These are phyloP conservation scores for Eubasilissa regina DNA, from an alignment of 1,140 invertebrate species.

Conservation along the genomic window DNA sequence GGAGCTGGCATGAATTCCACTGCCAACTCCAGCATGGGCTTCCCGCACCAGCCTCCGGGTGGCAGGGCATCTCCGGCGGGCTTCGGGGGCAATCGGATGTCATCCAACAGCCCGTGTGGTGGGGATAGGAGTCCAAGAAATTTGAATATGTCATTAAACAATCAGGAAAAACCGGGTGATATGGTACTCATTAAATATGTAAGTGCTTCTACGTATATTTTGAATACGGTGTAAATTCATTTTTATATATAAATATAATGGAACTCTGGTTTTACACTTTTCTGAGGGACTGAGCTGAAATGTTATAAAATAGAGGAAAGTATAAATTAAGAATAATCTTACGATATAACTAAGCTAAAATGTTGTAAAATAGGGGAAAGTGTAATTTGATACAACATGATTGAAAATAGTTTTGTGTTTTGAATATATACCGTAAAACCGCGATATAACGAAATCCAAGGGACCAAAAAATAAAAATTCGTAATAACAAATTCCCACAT, in stretches of 20 bases:
- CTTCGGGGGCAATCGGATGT: too few relatives aligned
- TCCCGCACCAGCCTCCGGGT: too few relatives aligned
- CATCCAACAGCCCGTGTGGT: too few relatives aligned
- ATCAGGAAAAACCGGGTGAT: conserved; percentile 33
- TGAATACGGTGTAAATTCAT: neutral
- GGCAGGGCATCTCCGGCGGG: too few relatives aligned
- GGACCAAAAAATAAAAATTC: too few relatives aligned
- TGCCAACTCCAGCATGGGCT: too few relatives aligned
- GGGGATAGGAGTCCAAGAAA: too few relatives aligned
- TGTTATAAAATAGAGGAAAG: neutral
- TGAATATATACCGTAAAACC: too few relatives aligned
- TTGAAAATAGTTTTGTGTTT: too few relatives aligned
- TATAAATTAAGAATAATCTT: neutral
- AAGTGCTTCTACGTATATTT: neutral
- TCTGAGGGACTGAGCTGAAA: neutral
- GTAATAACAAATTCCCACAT: too few relatives aligned
- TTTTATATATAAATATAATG: neutral
- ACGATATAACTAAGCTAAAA: neutral
- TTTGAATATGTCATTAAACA: neutral
- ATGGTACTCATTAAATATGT: conserved; percentile 48
- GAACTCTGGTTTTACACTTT: neutral
- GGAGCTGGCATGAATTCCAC: too few relatives aligned
- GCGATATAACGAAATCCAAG: too few relatives aligned
- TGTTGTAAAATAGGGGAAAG: neutral
- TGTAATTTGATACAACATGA: neutral